A percentile compares a stretch with the other conserved stretches of the same genome.
phyloP scores from a whole-genome alignment of 2,113 vertebrate species.

The Hippocampus zosterae region DNA sequence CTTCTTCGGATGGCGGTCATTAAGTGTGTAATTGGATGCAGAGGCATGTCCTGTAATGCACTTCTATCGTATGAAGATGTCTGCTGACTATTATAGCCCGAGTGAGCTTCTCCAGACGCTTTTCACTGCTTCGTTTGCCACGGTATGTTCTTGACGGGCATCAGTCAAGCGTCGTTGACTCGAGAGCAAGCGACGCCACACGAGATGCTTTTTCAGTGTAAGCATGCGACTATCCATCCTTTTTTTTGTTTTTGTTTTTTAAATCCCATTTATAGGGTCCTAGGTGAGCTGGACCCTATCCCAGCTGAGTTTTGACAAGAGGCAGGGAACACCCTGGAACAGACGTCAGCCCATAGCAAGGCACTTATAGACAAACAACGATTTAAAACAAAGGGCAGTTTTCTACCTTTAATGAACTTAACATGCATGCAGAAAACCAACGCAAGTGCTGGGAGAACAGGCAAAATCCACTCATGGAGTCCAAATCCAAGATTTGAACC shows the following conservation, averaged over 20 bases:
- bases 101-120: slow-evolving; percentile 24
- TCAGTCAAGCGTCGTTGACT: slow-evolving; percentile 12
- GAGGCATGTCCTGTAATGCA: slow-evolving; percentile 16
- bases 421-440: too few species aligned
- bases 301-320: not conserved
- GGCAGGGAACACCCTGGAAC: not conserved
- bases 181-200: slow-evolving; percentile 20
- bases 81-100: slow-evolving; percentile 51
- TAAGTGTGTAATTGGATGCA: slow-evolving; percentile 1
- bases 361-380: not conserved
- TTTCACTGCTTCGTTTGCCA: slow-evolving; percentile 22
- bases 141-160: not conserved
- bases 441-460: too few species aligned
- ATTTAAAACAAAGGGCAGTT: too few species aligned
- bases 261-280: not conserved
- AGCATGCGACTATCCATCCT: not conserved
- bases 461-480: too few species aligned
- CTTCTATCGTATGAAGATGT: slow-evolving; percentile 27
- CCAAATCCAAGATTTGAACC: too few species aligned
- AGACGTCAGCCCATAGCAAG: not conserved
- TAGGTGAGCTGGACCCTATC: not conserved
- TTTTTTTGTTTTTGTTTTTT: not conserved
- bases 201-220: slow-evolving; percentile 1
- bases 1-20: slow-evolving; percentile 3
- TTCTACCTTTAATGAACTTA: too few species aligned